Evolutionary conservation across 2,888 invertebrate species (phyloP).

Genomic region (Amphipyra tragopoginis): DNA sequence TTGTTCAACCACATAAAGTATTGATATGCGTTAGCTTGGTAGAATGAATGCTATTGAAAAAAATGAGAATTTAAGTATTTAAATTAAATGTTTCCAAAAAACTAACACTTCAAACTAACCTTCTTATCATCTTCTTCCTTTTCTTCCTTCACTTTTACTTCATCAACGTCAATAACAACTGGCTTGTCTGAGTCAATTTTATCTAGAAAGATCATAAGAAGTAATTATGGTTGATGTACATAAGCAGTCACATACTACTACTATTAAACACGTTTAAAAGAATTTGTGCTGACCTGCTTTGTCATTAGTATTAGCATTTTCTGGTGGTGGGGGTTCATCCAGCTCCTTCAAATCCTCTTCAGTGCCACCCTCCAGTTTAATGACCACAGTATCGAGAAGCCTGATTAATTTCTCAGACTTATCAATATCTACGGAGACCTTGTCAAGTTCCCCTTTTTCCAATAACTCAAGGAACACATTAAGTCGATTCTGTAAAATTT

Average conservation of each 20-base stretch:
- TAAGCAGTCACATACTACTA: not conserved
- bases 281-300: slow-evolving; percentile 69
- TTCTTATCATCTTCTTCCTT: slow-evolving; percentile 79
- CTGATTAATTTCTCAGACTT: slow-evolving; percentile 95
- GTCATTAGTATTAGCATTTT: slow-evolving; percentile 69
- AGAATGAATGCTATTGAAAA: too few species aligned
- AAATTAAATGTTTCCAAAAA: not conserved
- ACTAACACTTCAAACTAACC: slow-evolving; percentile 65
- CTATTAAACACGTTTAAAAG: not conserved
- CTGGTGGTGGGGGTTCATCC: slow-evolving; percentile 91
- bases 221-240: not conserved
- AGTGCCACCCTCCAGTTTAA: slow-evolving; percentile 97
- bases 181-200: slow-evolving; percentile 80
- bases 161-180: slow-evolving; percentile 84
- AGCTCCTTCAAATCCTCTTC: slow-evolving; percentile 96
- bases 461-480: slow-evolving; percentile 97
- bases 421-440: slow-evolving; percentile 95
- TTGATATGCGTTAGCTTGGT: too few species aligned
- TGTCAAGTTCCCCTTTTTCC: slow-evolving; percentile 92
- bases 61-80: too few species aligned
- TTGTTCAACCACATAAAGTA: too few species aligned
- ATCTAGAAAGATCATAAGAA: slow-evolving; percentile 59
- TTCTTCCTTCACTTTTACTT: slow-evolving; percentile 84
- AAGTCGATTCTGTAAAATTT: slow-evolving; percentile 92
- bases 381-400: slow-evolving; percentile 98